Conservation (phyloP, 2,888 invertebrate species). For the Andricus quercusramuli region DNA sequence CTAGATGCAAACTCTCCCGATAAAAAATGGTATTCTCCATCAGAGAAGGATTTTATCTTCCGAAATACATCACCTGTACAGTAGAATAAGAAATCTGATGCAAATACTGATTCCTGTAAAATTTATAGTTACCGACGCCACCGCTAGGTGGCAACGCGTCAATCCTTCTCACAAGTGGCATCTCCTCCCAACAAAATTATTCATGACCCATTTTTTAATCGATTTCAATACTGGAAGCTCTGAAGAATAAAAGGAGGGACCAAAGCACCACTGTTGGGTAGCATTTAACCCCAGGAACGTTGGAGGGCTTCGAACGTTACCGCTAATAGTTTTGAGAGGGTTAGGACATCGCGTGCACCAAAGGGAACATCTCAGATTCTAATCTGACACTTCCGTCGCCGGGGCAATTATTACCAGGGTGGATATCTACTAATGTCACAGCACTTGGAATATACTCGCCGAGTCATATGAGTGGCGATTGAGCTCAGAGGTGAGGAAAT, state of each 20-base stretch:
- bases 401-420: slow-evolving; percentile 45
- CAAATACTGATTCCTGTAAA: no score
- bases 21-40: no score
- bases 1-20: no score
- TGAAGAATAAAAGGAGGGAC: slow-evolving; percentile 11
- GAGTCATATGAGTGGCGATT: slow-evolving; percentile 37
- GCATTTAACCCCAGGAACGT: slow-evolving; percentile 32
- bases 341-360: slow-evolving; percentile 61
- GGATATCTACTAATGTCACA: slow-evolving; percentile 43
- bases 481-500: slow-evolving; percentile 17
- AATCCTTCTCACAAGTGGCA: neutral
- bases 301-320: slow-evolving; percentile 6
- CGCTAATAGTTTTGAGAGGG: slow-evolving; percentile 33
- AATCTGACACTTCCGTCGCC: slow-evolving; percentile 77
- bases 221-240: neutral
- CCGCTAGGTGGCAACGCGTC: neutral
- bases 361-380: slow-evolving; percentile 73
- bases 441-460: slow-evolving; percentile 30
- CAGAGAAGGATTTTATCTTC: no score
- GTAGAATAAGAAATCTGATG: no score
- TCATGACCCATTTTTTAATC: neutral
- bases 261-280: slow-evolving; percentile 18
- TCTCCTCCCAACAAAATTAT: neutral
- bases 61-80: neutral
- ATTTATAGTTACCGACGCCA: neutral